Evolutionary conservation across 2,888 invertebrate species (phyloP).

Genomic region (Eumerus sabulonum): DNA sequence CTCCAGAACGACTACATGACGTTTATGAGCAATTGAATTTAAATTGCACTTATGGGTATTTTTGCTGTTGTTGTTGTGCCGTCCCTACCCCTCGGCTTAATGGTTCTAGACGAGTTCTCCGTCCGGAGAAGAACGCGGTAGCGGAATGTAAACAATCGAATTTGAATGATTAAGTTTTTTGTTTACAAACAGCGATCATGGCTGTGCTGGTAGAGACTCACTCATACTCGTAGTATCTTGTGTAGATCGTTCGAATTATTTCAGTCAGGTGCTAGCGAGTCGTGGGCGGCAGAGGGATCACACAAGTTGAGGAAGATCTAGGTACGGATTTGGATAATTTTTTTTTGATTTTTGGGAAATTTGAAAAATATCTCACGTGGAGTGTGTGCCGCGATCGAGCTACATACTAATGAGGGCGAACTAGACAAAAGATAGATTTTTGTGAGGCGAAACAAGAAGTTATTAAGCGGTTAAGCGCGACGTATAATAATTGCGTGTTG

Average conservation of each 20-base stretch:
- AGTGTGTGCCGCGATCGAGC: constrained; percentile 3
- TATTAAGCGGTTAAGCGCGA: neutral
- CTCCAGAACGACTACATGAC: no score
- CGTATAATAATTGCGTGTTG: neutral
- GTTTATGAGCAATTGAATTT: constrained; percentile 28
- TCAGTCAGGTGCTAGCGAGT: constrained; percentile 19
- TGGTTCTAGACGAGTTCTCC: constrained; percentile 13
- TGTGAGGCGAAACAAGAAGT: neutral
- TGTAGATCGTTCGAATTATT: constrained; percentile 13
- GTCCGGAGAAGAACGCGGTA: constrained; percentile 37
- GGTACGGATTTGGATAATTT: neutral
- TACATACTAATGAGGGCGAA: constrained; percentile 23
- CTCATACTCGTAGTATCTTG: neutral
- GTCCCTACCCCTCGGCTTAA: constrained; percentile 10
- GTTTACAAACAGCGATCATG: constrained; percentile 26
- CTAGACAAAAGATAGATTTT: constrained; percentile 1
- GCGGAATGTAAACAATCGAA: constrained; percentile 34
- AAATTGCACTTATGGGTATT: constrained; percentile 48
- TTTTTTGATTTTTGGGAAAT: neutral
- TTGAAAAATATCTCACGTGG: constrained; percentile 36
- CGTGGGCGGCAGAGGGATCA: constrained; percentile 16
- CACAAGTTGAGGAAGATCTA: constrained; percentile 48
- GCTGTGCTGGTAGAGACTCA: neutral
- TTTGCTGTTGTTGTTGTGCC: neutral
- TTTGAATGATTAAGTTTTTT: constrained; percentile 38